These are phyloP conservation scores for Lasioglossum vierecki DNA, from an alignment of 2,888 invertebrate species.

Conservation along the genomic window DNA sequence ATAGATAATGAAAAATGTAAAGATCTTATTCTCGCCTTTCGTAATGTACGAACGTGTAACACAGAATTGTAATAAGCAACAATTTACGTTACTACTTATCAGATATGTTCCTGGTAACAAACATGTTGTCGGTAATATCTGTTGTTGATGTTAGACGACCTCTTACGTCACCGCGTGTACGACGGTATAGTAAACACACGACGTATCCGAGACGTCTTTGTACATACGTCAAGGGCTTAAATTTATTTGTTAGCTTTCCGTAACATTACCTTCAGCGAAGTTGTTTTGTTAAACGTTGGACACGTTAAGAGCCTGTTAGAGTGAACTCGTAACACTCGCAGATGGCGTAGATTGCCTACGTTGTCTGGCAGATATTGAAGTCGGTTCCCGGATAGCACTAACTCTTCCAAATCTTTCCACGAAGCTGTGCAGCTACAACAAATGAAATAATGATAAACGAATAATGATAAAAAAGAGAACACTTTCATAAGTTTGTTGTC, in stretches of 20 bases:
- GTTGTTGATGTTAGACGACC: background rate
- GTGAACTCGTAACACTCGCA: slow-evolving; percentile 91
- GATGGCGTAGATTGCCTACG: slow-evolving; percentile 89
- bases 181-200: background rate
- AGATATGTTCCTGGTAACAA: background rate
- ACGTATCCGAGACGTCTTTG: background rate
- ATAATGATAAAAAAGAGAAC: too few relatives aligned
- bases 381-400: slow-evolving; percentile 93
- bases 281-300: slow-evolving; percentile 91
- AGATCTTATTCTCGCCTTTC: too few relatives aligned
- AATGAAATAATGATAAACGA: background rate
- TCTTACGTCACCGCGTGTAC: background rate
- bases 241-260: background rate
- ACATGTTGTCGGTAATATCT: background rate
- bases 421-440: slow-evolving; percentile 87
- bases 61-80: too few relatives aligned
- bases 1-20: too few relatives aligned
- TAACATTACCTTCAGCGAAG: slow-evolving; percentile 87
- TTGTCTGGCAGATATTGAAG: slow-evolving; percentile 91
- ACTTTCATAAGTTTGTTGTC: too few relatives aligned
- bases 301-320: slow-evolving; percentile 91
- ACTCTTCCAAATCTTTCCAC: slow-evolving; percentile 92
- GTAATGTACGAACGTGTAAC: too few relatives aligned
- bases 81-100: too few relatives aligned
- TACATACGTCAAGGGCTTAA: background rate